Evolutionary conservation across 2,113 vertebrate genomes (phyloP), one percentile per base, ranked within the genome.

Genomic region (Oreocharis arfaki): DNA sequence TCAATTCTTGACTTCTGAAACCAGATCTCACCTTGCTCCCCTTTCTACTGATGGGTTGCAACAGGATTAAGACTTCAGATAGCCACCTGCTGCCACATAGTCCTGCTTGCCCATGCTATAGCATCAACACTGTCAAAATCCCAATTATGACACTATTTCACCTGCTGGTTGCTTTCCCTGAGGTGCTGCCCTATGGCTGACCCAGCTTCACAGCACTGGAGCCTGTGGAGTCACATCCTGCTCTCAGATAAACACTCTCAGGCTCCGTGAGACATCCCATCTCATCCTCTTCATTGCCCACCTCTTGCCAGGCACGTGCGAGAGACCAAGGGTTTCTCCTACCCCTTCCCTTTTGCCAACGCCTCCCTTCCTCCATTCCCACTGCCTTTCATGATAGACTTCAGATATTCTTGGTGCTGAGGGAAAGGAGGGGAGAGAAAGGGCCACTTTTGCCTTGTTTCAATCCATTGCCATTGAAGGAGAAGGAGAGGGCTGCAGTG

Each of bases 241-340:
- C 52, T 84, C 50, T 67, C 56, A 24, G 37, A 23, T 11, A n/a
- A 71, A 55, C 27, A 46, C 11, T 14, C 52, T 70, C 64, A 70
- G 39, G 35, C 27, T 22, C 80, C 19, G 57, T 0, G 1, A 86
- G 39, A 69, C 37, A 53, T 21, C 39, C 16, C 69, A 17, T 28
- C 32, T 64, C 22, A 27, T 26, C 32, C 6, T n/a, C 56, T 70
- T 41, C 17, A 70, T n/a, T 91, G 79, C 63, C 65, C 44, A 32
- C 63, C 53, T 32, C 55, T 74, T 46, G 6, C 46, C 37, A 41
- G 42, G 18, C n/a, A 27, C 0, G 0, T 59, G 32, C 0, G 0
- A 84, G 52, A 9, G 9, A 80, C 6, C 14, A 33, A 35, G 30
- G 47, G 35, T 35, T 84, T 71, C 67, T 42, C 60, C 33, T 44